Percentiles rank a stretch among this genome's conserved stretches.
phyloP scores from a whole-genome alignment of 2,888 invertebrate genomes.

The Peribatodes rhomboidaria region DNA sequence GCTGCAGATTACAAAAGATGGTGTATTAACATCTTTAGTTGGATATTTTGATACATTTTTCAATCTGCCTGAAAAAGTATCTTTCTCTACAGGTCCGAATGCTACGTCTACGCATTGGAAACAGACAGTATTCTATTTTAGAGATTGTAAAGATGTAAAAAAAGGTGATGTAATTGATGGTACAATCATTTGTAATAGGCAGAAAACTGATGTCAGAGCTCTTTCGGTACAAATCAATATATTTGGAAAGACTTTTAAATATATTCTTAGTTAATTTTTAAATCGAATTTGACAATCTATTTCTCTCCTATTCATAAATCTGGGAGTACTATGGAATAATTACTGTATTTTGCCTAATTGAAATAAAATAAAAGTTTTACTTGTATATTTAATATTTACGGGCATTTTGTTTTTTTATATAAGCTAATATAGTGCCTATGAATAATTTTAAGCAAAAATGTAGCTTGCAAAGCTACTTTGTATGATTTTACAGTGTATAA shows the following conservation, averaged over 20 bases:
- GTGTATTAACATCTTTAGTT: slow-evolving; percentile 92
- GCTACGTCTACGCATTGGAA: slow-evolving; percentile 96
- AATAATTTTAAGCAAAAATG: slow-evolving; percentile 32
- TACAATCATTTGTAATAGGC: slow-evolving; percentile 90
- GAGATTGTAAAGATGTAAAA: slow-evolving; percentile 89
- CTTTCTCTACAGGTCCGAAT: slow-evolving; percentile 93
- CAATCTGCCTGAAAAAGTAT: slow-evolving; percentile 88
- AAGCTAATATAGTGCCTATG: slow-evolving; percentile 32
- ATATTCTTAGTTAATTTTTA: slow-evolving; percentile 87
- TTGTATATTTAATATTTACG: background rate
- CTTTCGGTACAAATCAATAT: slow-evolving; percentile 90
- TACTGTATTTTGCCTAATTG: background rate
- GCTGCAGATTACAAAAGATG: slow-evolving; percentile 88
- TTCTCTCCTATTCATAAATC: background rate
- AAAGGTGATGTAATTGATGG: slow-evolving; percentile 89
- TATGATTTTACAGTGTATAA: slow-evolving; percentile 22
- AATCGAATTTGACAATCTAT: slow-evolving; percentile 8
- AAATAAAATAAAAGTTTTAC: too few relatives aligned
- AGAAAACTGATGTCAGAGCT: slow-evolving; percentile 91
- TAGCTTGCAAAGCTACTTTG: slow-evolving; percentile 39
- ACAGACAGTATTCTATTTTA: slow-evolving; percentile 95
- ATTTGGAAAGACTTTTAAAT: slow-evolving; percentile 87
- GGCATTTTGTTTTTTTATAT: background rate
- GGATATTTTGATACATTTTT: slow-evolving; percentile 97
- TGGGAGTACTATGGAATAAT: background rate